phyloP scores from a whole-genome alignment of 1,140 invertebrate species.

The Oreohelix idahoensis region DNA sequence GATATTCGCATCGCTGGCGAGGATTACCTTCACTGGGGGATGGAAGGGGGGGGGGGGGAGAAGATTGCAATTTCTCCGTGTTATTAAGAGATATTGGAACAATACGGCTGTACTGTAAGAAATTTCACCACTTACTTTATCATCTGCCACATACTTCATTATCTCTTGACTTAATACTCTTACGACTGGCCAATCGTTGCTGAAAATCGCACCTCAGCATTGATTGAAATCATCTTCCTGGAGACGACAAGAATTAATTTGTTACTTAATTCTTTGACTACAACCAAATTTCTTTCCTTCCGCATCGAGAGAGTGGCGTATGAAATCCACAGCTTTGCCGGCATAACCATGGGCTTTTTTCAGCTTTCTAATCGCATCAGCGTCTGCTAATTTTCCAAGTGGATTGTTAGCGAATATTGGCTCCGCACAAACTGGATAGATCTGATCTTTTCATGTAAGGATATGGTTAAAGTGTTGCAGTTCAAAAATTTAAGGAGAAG shows the following conservation, averaged over 20 bases:
- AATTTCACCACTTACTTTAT: neutral
- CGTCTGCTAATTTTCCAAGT: neutral
- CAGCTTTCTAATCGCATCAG: slow-evolving; percentile 15
- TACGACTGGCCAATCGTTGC: neutral
- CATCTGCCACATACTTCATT: neutral
- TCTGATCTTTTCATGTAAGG: neutral
- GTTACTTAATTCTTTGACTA: neutral
- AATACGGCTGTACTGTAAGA: neutral
- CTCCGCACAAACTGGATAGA: neutral
- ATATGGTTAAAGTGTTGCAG: neutral
- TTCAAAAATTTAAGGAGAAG: neutral
- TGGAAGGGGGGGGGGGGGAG: too few relatives aligned
- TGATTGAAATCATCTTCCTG: neutral
- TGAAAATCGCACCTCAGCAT: neutral
- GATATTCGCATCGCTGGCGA: neutral
- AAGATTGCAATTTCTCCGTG: neutral
- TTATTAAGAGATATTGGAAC: neutral
- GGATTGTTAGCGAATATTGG: neutral
- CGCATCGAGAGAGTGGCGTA: neutral
- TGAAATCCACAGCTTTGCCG: neutral
- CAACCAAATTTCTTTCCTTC: neutral
- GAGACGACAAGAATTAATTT: slow-evolving; percentile 1
- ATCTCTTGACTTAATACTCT: neutral
- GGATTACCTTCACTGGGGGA: neutral
- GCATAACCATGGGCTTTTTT: neutral